Conservation (phyloP, 2,888 invertebrate species). For the Nomada flava region DNA sequence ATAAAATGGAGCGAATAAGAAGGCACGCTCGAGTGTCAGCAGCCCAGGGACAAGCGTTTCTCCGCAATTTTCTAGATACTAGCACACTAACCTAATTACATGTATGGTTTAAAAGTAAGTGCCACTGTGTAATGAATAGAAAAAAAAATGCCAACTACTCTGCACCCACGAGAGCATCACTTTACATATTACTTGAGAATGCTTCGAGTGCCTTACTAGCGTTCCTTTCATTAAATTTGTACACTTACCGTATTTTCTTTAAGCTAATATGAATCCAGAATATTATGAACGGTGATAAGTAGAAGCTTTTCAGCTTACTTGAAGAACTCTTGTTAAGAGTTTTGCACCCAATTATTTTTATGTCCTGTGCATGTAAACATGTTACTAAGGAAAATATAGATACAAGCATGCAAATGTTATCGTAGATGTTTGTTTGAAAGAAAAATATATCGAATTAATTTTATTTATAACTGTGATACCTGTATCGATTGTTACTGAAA, state of each 20-base stretch:
- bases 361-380: neutral
- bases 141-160: neutral
- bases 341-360: neutral
- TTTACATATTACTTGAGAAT: conserved; percentile 1
- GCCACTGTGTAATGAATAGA: neutral
- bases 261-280: neutral
- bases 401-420: too few species aligned
- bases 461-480: too few species aligned
- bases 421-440: too few species aligned
- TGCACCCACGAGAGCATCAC: neutral
- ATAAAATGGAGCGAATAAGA: neutral
- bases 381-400: too few species aligned
- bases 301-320: neutral
- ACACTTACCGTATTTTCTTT: neutral
- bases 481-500: too few species aligned
- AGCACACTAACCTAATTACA: conserved; percentile 20
- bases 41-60: conserved; percentile 19
- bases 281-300: neutral
- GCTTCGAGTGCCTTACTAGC: conserved; percentile 1
- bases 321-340: neutral
- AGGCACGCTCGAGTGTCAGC: neutral
- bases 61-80: conserved; percentile 1
- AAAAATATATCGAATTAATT: too few species aligned
- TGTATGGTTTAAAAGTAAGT: neutral
- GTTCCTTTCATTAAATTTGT: neutral